These are phyloP conservation scores for Rhinophrynus dorsalis DNA, from an alignment of 2,797 vertebrate species.

Conservation along the genomic window DNA sequence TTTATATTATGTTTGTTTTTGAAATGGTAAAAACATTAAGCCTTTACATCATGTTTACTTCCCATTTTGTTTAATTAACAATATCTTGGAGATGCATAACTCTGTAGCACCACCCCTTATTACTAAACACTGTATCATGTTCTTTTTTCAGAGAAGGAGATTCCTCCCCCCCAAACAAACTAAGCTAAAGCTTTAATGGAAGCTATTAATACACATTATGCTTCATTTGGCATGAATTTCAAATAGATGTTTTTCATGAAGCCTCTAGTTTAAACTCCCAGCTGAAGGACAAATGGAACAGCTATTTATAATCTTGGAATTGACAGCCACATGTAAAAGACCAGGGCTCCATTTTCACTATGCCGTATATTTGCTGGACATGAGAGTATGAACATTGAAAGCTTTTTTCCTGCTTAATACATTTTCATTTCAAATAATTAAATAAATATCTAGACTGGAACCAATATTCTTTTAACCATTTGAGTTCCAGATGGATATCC, in stretches of 20 bases:
- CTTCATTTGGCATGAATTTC: slow-evolving; percentile 66
- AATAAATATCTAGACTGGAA: slow-evolving; percentile 23
- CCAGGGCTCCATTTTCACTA: slow-evolving; percentile 15
- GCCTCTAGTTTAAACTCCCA: slow-evolving; percentile 55
- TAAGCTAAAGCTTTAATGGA: slow-evolving; percentile 59
- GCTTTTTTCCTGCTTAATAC: slow-evolving; percentile 33
- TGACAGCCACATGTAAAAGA: slow-evolving; percentile 32
- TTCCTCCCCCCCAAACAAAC: no score
- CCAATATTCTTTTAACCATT: background rate
- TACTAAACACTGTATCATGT: no score
- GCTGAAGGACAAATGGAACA: slow-evolving; percentile 66
- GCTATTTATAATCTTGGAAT: slow-evolving; percentile 60
- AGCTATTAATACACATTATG: slow-evolving; percentile 68
- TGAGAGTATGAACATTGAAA: slow-evolving; percentile 13
- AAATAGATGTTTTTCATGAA: slow-evolving; percentile 54
- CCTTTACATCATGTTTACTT: no score
- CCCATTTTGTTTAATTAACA: no score
- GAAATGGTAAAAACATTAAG: no score
- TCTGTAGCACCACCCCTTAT: no score
- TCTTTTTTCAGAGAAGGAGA: no score
- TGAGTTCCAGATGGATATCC: no score
- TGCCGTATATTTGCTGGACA: slow-evolving; percentile 25
- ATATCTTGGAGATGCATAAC: no score
- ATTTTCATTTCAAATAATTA: slow-evolving; percentile 26
- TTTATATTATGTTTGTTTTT: no score